phyloP scores from a whole-genome alignment of 1,140 invertebrate species.

The Venturia canescens region DNA sequence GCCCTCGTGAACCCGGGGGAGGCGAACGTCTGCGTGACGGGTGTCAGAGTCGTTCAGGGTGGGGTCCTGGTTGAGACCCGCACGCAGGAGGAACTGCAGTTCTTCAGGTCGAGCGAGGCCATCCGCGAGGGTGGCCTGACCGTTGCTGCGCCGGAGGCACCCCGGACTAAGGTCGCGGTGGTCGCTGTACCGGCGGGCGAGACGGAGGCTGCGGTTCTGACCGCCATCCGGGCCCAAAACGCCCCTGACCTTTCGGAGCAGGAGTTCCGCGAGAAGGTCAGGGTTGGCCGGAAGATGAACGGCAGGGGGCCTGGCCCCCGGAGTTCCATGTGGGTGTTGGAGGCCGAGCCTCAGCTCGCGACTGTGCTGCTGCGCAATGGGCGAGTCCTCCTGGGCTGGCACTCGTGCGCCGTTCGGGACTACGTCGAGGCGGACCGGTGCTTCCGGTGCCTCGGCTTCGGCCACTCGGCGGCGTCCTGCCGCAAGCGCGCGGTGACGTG shows the following conservation, averaged over 20 bases:
- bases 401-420: too few relatives aligned
- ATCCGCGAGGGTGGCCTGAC: not conserved
- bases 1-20: not conserved
- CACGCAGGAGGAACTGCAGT: not conserved
- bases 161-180: not conserved
- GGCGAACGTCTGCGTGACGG: not conserved
- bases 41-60: not conserved
- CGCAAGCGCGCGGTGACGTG: too few relatives aligned
- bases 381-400: too few relatives aligned
- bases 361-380: too few relatives aligned
- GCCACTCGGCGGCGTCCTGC: not conserved
- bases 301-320: not conserved
- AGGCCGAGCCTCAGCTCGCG: not conserved
- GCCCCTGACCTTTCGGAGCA: not conserved
- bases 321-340: not conserved
- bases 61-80: not conserved
- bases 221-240: not conserved
- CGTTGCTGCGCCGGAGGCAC: not conserved
- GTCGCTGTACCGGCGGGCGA: not conserved
- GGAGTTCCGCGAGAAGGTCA: not conserved
- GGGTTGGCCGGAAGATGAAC: not conserved
- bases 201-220: not conserved
- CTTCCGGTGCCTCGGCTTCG: not conserved
- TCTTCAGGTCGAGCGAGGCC: not conserved
- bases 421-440: too few relatives aligned